These are phyloP conservation scores for Microcaecilia unicolor DNA, from an alignment of 2,797 vertebrate species.

Conservation along the genomic window DNA sequence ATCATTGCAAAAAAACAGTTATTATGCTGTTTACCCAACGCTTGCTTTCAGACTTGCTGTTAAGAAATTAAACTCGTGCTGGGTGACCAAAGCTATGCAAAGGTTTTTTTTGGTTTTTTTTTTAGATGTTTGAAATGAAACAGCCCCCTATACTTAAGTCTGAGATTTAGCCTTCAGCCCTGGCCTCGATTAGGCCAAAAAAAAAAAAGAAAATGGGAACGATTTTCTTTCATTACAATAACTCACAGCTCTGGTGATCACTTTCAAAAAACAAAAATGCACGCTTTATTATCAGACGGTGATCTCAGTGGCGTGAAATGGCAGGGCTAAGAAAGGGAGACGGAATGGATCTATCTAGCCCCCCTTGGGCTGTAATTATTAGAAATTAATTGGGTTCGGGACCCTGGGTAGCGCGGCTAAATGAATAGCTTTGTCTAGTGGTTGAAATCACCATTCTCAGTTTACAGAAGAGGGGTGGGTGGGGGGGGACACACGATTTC, in stretches of 20 bases:
- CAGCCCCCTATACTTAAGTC: slow-evolving; percentile 59
- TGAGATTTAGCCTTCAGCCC: slow-evolving; percentile 54
- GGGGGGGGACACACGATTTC: slow-evolving; percentile 37
- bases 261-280: slow-evolving; percentile 70
- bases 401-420: slow-evolving; percentile 70
- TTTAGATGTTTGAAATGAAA: slow-evolving; percentile 50
- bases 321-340: slow-evolving; percentile 58
- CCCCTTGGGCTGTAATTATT: slow-evolving; percentile 87
- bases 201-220: slow-evolving; percentile 83
- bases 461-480: slow-evolving; percentile 46
- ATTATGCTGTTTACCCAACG: slow-evolving; percentile 71
- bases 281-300: slow-evolving; percentile 77
- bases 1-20: slow-evolving; percentile 79
- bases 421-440: slow-evolving; percentile 72
- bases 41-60: slow-evolving; percentile 72
- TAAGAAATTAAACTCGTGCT: slow-evolving; percentile 65
- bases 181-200: slow-evolving; percentile 80
- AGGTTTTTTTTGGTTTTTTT: slow-evolving; percentile 37
- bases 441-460: slow-evolving; percentile 67
- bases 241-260: slow-evolving; percentile 70
- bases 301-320: slow-evolving; percentile 68
- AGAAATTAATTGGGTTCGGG: slow-evolving; percentile 92
- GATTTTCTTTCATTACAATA: slow-evolving; percentile 81
- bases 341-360: slow-evolving; percentile 61
- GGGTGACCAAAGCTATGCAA: slow-evolving; percentile 50